These are phyloP conservation scores for Mechanitis mazaeus DNA, from an alignment of 2,888 invertebrate species.

Conservation along the genomic window DNA sequence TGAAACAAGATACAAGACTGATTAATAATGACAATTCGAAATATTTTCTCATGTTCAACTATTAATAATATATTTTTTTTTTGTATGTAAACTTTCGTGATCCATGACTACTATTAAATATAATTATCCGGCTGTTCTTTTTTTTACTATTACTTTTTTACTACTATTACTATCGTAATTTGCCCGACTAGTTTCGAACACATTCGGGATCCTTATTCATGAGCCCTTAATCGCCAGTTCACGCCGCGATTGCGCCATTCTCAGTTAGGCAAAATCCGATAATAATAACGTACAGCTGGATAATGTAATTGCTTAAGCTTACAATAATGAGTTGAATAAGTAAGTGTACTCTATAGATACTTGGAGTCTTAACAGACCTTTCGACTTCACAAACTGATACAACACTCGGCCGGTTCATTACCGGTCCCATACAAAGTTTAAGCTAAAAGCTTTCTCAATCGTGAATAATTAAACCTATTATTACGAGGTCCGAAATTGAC, in stretches of 20 bases:
- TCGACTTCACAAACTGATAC: constrained; percentile 21
- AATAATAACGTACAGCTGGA: no score
- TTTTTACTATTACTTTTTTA: no score
- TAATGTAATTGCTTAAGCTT: background rate
- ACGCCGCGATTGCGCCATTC: no score
- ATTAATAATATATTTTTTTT: no score
- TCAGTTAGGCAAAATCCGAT: no score
- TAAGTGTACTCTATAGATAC: background rate
- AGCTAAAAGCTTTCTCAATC: constrained; percentile 59
- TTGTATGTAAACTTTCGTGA: no score
- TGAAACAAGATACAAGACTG: background rate
- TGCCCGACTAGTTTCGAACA: no score
- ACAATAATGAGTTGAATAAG: background rate
- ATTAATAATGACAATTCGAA: background rate
- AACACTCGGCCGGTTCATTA: constrained; percentile 47
- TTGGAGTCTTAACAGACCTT: constrained; percentile 10
- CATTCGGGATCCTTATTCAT: no score
- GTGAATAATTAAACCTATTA: constrained; percentile 68
- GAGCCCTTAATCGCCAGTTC: no score
- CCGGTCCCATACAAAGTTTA: constrained; percentile 53
- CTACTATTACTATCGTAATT: no score
- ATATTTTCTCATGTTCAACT: background rate
- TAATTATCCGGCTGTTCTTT: no score
- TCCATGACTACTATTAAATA: no score
- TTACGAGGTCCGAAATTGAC: constrained; percentile 55